phyloP scores from a whole-genome alignment of 1,140 invertebrate genomes.

The Achroia grisella region DNA sequence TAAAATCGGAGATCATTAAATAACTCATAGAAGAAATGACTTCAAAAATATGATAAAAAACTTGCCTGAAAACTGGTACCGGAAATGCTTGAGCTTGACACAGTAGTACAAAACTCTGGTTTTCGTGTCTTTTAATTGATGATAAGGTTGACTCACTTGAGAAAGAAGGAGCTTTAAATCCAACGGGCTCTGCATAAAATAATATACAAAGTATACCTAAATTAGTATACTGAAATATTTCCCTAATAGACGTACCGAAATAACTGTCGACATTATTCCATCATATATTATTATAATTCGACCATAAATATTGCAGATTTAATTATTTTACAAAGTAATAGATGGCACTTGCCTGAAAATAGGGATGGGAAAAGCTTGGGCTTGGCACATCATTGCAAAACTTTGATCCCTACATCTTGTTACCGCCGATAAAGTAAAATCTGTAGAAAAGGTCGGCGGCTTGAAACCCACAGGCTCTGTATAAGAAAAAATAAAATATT shows the following conservation, averaged over 20 bases:
- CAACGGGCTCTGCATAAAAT: constrained; percentile 77
- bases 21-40: constrained; percentile 11
- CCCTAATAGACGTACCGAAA: too few species aligned
- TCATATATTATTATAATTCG: too few species aligned
- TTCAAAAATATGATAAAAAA: constrained; percentile 20
- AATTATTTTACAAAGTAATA: too few species aligned
- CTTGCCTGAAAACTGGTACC: constrained; percentile 76
- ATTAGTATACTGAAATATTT: not conserved
- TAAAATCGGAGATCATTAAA: constrained; percentile 19
- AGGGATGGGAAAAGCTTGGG: constrained; percentile 72
- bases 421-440: constrained; percentile 66
- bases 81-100: constrained; percentile 85
- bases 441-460: constrained; percentile 62
- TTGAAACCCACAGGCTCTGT: constrained; percentile 68
- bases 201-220: constrained; percentile 7
- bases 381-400: constrained; percentile 71
- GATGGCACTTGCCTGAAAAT: constrained; percentile 68
- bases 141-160: constrained; percentile 74
- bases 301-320: too few species aligned
- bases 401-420: constrained; percentile 59
- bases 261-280: too few species aligned
- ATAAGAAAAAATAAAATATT: constrained; percentile 34
- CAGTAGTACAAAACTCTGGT: constrained; percentile 77
- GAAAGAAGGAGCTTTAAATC: constrained; percentile 77
- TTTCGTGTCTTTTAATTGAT: constrained; percentile 69